Percentiles rank a stretch among this genome's conserved stretches.
Conservation (phyloP, 2,888 invertebrate genomes). For the Sialis fuliginosa region DNA sequence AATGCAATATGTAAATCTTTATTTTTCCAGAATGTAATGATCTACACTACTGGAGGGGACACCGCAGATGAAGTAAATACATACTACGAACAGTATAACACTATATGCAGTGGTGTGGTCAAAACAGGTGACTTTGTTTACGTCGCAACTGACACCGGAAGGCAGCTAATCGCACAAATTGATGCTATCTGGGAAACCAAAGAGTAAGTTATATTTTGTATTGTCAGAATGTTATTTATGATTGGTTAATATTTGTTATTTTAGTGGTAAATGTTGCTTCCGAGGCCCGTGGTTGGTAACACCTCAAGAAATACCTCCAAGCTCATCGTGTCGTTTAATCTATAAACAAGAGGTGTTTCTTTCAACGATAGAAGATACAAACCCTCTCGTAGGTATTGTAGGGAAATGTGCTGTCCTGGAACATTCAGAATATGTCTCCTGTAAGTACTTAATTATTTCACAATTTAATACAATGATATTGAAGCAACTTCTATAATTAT, state of each 20-base stretch:
- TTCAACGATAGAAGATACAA: slow-evolving; percentile 80
- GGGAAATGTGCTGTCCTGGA: slow-evolving; percentile 84
- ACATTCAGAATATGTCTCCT: slow-evolving; percentile 73
- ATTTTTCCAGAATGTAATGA: slow-evolving; percentile 53
- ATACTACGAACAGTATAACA: slow-evolving; percentile 88
- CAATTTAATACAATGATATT: background rate
- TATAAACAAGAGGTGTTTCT: slow-evolving; percentile 88
- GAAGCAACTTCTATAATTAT: background rate
- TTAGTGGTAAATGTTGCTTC: slow-evolving; percentile 75
- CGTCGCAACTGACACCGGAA: slow-evolving; percentile 77
- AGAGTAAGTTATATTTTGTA: slow-evolving; percentile 37
- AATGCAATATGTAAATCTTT: background rate
- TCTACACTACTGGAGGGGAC: slow-evolving; percentile 34
- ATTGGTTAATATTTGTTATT: slow-evolving; percentile 16
- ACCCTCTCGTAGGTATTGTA: slow-evolving; percentile 77
- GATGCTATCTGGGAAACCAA: slow-evolving; percentile 89
- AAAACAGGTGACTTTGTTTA: slow-evolving; percentile 91
- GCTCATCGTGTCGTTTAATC: slow-evolving; percentile 52
- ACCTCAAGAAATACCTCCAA: slow-evolving; percentile 71
- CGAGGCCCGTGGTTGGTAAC: slow-evolving; percentile 87
- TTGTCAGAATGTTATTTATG: background rate
- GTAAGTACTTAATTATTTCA: slow-evolving; percentile 32
- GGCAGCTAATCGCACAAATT: slow-evolving; percentile 82
- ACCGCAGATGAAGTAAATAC: slow-evolving; percentile 53
- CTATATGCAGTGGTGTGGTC: slow-evolving; percentile 62